Base-by-base conservation (phyloP, 2,888 invertebrate genomes). In the Lasioglossum zephyrum region DNA sequence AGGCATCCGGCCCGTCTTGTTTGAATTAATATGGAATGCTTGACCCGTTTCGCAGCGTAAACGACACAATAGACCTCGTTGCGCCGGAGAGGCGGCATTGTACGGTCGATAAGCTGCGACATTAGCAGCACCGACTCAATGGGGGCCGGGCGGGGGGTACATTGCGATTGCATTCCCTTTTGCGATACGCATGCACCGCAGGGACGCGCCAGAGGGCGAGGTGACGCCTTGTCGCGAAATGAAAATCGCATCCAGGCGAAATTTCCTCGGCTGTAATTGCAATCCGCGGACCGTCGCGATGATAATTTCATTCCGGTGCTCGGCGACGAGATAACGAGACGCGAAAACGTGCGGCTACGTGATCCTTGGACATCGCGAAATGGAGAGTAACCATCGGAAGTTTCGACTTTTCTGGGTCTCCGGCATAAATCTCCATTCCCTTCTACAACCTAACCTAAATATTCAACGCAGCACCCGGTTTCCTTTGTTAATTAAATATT, bases 31-130 rank as follows among this genome's bases (percentile, higher is more conserved):
- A 80, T 44, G 82, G 86, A 77, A 87, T 66, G 76, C 84, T 78
- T 87, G 87, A 81, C 76, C 78, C 49, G 77, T 39, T 75, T 60
- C 70, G 81, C 73, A 39, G 22, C 16, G 53, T 72, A n/a, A 84
- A 84, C 73, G 83, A 73, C 66, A 87, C 83, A 87, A 87, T 87
- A 53, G 83, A 70, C 63, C 87, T 87, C 87, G 79, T 87, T 87
- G 78, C 70, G 69, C 36, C 69, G 41, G 72, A 82, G 86, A 60
- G 79, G n/a, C 70, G 16, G 57, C 39, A 86, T 86, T 89, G 89
- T 88, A 79, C 84, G 82, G 80, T 82, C 81, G 89, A 90, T 90
- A 88, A 88, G 81, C 90, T 72, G 74, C 66, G 73, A 84, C 86
- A 84, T 89, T 88, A 87, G 81, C 77, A 49, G 80, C 77, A 77